Conservation (phyloP, 2,113 vertebrate species). For the Bos javanicus region DNA sequence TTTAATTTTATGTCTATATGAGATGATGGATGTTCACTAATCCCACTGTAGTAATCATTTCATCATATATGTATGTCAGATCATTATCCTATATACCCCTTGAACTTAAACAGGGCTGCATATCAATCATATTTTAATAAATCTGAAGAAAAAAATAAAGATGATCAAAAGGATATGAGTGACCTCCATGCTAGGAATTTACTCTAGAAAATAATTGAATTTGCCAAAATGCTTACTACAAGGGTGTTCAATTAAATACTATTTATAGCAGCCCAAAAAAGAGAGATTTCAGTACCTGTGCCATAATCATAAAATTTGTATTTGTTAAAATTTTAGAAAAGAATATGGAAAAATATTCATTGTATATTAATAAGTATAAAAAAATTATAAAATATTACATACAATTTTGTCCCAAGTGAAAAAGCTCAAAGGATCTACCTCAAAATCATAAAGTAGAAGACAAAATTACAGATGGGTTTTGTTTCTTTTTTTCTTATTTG, state of each 20-base stretch:
- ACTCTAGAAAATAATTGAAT: not conserved
- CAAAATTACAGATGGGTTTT: not conserved
- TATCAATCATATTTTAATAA: not conserved
- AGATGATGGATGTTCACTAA: not conserved
- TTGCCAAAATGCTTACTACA: not conserved
- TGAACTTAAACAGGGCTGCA: not conserved
- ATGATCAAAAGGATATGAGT: not conserved
- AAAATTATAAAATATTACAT: not conserved
- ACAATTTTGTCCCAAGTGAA: not conserved
- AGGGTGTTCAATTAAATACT: not conserved
- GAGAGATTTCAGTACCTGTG: not conserved
- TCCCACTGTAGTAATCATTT: not conserved
- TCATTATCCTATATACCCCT: not conserved
- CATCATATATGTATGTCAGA: not conserved
- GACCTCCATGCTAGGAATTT: not conserved
- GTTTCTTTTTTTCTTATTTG: not conserved
- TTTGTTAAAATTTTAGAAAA: not conserved
- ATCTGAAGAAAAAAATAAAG: not conserved
- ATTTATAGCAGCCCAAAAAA: not conserved
- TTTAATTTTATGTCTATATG: not conserved
- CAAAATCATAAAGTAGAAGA: not conserved
- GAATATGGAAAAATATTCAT: not conserved
- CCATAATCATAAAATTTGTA: not conserved
- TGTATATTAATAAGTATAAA: not conserved
- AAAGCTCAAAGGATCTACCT: not conserved